A percentile compares a stretch with the other conserved stretches of the same genome.
phyloP scores from a whole-genome alignment of 2,113 vertebrate species.

The Erythrolamprus reginae region DNA sequence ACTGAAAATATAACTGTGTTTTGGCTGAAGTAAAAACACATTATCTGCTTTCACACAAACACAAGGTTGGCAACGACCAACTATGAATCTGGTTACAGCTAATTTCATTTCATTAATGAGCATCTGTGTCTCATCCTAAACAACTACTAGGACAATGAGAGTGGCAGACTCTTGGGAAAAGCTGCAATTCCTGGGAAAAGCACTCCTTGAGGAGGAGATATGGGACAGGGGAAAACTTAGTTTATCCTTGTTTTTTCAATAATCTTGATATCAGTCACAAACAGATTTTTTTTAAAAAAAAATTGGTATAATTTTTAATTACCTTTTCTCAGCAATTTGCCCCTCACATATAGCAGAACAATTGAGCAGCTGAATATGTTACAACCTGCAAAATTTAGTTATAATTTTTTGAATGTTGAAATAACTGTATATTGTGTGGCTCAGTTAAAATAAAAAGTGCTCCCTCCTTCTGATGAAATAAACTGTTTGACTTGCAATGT shows the following conservation, averaged over 20 bases:
- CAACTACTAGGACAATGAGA: not conserved
- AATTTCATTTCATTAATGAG: not conserved
- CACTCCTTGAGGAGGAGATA: not conserved
- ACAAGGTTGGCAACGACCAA: not conserved
- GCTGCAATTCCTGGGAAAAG: not conserved
- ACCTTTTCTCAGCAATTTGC: not conserved
- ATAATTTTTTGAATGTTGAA: not conserved
- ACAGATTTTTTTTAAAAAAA: not conserved
- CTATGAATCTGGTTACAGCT: not conserved
- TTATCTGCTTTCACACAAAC: not conserved
- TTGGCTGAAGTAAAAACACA: not conserved
- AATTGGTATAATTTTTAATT: not conserved
- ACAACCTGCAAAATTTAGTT: not conserved
- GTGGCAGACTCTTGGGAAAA: not conserved
- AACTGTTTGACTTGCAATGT: not conserved
- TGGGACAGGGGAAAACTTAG: not conserved
- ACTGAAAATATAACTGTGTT: not conserved
- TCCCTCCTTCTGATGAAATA: not conserved
- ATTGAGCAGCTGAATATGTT: not conserved
- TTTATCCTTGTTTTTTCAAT: not conserved
- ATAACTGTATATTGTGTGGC: not conserved
- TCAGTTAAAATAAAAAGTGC: not conserved
- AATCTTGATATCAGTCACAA: not conserved
- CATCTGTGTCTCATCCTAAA: not conserved
- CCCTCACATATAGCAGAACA: not conserved